Percentiles rank a stretch among this genome's conserved stretches.
These are phyloP conservation scores for Micromesistius poutassou DNA, from an alignment of 2,797 vertebrate species.

Conservation along the genomic window DNA sequence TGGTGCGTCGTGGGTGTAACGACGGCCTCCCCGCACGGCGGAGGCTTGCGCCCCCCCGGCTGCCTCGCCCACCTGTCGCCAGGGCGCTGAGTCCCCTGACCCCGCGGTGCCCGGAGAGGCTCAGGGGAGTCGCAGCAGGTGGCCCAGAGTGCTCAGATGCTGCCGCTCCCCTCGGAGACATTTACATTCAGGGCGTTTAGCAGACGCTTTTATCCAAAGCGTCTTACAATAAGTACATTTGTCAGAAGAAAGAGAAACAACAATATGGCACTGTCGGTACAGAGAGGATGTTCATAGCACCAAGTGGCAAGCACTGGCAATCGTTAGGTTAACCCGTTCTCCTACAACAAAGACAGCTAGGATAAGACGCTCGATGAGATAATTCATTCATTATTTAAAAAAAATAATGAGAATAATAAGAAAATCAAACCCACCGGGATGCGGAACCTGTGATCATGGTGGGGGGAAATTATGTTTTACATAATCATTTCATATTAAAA, in stretches of 20 bases:
- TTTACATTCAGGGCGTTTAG: too few species aligned
- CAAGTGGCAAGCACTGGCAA: too few species aligned
- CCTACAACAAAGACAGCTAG: too few species aligned
- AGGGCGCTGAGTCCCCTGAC: constrained; percentile 15
- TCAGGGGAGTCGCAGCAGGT: constrained; percentile 47
- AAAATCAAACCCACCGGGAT: too few species aligned
- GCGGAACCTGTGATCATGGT: neutral
- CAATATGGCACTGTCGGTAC: too few species aligned
- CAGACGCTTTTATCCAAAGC: too few species aligned
- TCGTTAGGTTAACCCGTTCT: too few species aligned
- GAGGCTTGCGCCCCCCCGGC: constrained; percentile 9
- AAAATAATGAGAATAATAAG: neutral
- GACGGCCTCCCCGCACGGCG: constrained; percentile 16
- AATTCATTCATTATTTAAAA: neutral
- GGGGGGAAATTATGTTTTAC: neutral
- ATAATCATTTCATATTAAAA: neutral
- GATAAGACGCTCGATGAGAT: neutral
- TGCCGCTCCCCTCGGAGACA: constrained; percentile 10
- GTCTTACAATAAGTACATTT: too few species aligned
- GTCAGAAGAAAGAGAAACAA: too few species aligned
- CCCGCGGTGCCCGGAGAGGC: constrained; percentile 24
- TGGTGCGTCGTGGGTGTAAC: constrained; percentile 32
- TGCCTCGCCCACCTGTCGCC: constrained; percentile 24
- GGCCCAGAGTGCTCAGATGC: constrained; percentile 55
- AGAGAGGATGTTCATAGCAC: too few species aligned